These are phyloP conservation scores for Anabacerthia variegaticeps DNA, from an alignment of 2,797 vertebrate species.

Conservation along the genomic window DNA sequence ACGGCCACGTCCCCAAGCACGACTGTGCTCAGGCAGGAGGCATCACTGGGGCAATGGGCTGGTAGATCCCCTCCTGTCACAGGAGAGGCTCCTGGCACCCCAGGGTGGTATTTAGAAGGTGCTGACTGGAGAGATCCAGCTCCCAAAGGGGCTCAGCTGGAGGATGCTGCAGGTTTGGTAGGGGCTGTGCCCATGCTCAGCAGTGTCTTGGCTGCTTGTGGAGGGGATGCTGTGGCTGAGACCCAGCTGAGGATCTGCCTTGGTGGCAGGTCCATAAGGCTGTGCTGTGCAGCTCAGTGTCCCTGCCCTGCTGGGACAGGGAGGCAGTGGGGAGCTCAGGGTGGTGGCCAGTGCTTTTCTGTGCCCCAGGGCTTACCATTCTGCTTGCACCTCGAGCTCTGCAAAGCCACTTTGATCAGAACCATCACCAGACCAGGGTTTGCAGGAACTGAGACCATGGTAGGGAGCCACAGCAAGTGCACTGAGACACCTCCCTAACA, in stretches of 20 bases:
- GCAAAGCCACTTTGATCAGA: background rate
- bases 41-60: background rate
- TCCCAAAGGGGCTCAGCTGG: background rate
- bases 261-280: rapidly evolving
- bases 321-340: background rate
- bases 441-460: background rate
- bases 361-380: background rate
- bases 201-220: background rate
- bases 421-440: rapidly evolving
- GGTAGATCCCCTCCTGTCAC: background rate
- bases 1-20: background rate
- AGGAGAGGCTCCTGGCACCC: background rate
- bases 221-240: background rate
- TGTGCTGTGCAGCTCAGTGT: rapidly evolving
- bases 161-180: rapidly evolving
- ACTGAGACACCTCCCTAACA: background rate
- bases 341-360: background rate
- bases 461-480: rapidly evolving
- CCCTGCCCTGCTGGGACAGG: background rate
- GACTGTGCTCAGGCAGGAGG: background rate
- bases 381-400: rapidly evolving
- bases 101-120: background rate
- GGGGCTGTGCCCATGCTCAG: background rate
- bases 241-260: background rate
- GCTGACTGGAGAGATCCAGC: background rate